Base-by-base conservation (phyloP, 2,888 invertebrate species). In the Phengaris arion region DNA sequence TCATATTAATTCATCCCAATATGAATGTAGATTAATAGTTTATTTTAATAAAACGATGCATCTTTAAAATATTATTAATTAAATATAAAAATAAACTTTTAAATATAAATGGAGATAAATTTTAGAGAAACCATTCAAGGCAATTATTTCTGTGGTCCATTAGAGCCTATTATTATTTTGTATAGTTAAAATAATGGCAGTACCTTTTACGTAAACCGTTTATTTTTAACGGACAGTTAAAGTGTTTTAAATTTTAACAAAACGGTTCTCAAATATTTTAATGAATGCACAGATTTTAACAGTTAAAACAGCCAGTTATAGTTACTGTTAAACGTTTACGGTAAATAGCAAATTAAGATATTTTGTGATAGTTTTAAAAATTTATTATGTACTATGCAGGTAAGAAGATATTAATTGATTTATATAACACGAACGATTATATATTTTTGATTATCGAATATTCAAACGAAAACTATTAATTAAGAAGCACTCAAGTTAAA, bases 261-360 rank as follows among this genome's bases (percentile, higher is more conserved):
- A 64, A 64, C 64, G 64, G 64, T 64, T 35, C 64, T 64, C 12
- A 64, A 35, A 35, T 35, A 4, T 35, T 64, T 64, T 64, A 35
- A 64, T 35, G 64, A 45, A 64, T 45, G 35, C 35, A 64, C 64
- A 45, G 6, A 64, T 64, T 45, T 64, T 64, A 45, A 64, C 64
- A 64, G 64, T 64, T 64, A 64, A 64, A 59, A 59, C 10, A 59
- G 64, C 64, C 64, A 64, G 64, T 64, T 64, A 64, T 35, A 64
- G 64, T 64, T 64, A 64, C 64, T 64, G 64, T 64, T 64, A 64
- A 64, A 64, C 6, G 64, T 45, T 64, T 64, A 64, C 64, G 64
- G 64, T 64, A 45, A 64, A 52, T 52, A 52, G 8, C 4, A 0
- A 12, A 13, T 64, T 45, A 64, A 64, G 12, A 45, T 64, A 64